phyloP scores from a whole-genome alignment of 2,888 invertebrate genomes.

The Troides oblongomaculatus region DNA sequence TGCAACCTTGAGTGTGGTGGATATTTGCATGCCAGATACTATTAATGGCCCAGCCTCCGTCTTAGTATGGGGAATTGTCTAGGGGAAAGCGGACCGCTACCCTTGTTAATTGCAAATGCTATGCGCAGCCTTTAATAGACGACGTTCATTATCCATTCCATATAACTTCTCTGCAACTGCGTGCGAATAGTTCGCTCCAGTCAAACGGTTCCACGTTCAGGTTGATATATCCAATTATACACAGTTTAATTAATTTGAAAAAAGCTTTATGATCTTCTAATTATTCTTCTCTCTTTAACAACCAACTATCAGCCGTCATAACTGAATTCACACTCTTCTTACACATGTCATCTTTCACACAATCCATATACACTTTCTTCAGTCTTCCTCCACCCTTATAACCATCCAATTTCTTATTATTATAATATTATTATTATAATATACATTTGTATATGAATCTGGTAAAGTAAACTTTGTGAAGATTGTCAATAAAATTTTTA shows the following conservation, averaged over 20 bases:
- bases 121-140: conserved; percentile 25
- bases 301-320: no score
- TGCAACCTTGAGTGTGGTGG: conserved; percentile 30
- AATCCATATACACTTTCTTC: no score
- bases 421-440: no score
- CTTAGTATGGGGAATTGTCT: conserved; percentile 26
- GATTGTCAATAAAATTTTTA: no score
- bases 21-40: conserved; percentile 31
- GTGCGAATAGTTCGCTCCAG: conserved; percentile 6
- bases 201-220: neutral
- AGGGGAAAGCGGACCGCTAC: conserved; percentile 24
- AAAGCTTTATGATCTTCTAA: neutral
- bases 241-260: neutral
- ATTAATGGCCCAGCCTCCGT: conserved; percentile 26
- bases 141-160: conserved; percentile 28
- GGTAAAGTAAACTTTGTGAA: no score
- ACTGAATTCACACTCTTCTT: no score
- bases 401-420: no score
- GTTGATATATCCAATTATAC: neutral
- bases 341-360: no score
- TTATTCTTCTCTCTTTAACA: no score
- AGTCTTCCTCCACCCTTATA: no score
- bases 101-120: conserved; percentile 30
- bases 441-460: no score
- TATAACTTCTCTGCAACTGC: conserved; percentile 23